Base-by-base conservation (phyloP, 1,140 invertebrate genomes). In the Drosophila quadrilineata region DNA sequence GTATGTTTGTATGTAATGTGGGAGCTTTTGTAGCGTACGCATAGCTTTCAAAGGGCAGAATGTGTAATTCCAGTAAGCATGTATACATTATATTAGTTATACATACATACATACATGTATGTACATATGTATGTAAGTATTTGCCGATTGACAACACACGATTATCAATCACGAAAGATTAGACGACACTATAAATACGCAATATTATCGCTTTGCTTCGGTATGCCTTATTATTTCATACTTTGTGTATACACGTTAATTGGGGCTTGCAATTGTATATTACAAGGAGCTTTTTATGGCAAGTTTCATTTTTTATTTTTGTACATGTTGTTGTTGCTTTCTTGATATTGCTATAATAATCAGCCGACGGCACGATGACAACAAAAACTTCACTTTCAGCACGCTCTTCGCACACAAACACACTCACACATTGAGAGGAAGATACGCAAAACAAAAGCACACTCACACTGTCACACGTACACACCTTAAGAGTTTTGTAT, bases 151-250 rank as follows among this genome's bases (percentile, higher is more conserved):
- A 71, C 63, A 67, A 19, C 35, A n/a, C n/a, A 33, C 56, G 68
- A 71, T 72, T 69, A 72, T 84, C 79, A 84, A 85, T 85, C 79
- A 84, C 53, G 36, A 54, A 69, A 71, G 77, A 84, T 84, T 84
- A 84, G 79, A 65, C 57, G 54, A 46, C 6, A 57, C 77, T 84
- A 84, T 63, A 85, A 84, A 84, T 84, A 85, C 79, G 49, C 65
- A 77, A 57, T 74, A 85, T 85, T 84, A 84, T 72, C 69, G 65
- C 59, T 10, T 29, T 22, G 41, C 17, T 29, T 69, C 54, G 38
- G 22, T 50, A 56, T 16, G 26, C 10, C 19, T 31, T 36, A 21
- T 10, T 8, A 6, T 63, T 56, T 46, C 66, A 50, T 54, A 59
- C 38, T 29, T 4, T n/a, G 36, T 17, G 35, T 21, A 17, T 50